These are phyloP conservation scores for Hemibagrus guttatus DNA, from an alignment of 2,797 vertebrate genomes.

Conservation along the genomic window DNA sequence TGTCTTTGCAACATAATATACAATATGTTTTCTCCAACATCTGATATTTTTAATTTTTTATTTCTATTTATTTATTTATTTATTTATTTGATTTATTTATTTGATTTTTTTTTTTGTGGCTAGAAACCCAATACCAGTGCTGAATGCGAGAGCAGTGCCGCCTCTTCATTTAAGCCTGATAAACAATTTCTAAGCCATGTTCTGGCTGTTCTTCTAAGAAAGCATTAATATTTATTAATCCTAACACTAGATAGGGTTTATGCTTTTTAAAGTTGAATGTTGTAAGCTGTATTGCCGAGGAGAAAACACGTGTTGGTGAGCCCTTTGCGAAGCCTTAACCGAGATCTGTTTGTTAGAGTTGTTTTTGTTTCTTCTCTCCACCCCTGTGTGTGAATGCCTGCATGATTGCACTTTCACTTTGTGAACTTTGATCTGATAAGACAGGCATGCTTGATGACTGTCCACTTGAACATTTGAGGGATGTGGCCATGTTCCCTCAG, in stretches of 20 bases:
- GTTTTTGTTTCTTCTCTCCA: slow-evolving; percentile 29
- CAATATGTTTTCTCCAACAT: background rate
- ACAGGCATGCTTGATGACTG: slow-evolving; percentile 39
- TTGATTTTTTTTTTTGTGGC: background rate
- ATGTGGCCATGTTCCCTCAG: slow-evolving; percentile 21
- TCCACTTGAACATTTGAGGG: slow-evolving; percentile 30
- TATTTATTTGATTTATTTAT: too few species aligned
- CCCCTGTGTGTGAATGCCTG: slow-evolving; percentile 16
- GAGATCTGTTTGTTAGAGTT: background rate
- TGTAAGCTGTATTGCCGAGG: background rate
- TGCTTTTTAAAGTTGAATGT: background rate
- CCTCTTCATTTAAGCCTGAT: background rate
- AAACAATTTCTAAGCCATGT: background rate
- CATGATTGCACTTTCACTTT: slow-evolving; percentile 40
- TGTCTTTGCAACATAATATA: too few species aligned
- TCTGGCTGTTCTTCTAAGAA: background rate
- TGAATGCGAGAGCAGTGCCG: background rate
- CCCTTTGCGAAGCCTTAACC: background rate
- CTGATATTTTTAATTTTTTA: background rate
- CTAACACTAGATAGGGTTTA: background rate
- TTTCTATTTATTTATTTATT: too few species aligned
- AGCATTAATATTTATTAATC: background rate
- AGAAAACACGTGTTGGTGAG: background rate
- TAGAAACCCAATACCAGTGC: too few species aligned
- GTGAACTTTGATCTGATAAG: slow-evolving; percentile 49